These are phyloP conservation scores for Leucophenga montana DNA, from an alignment of 2,888 invertebrate species.

Conservation along the genomic window DNA sequence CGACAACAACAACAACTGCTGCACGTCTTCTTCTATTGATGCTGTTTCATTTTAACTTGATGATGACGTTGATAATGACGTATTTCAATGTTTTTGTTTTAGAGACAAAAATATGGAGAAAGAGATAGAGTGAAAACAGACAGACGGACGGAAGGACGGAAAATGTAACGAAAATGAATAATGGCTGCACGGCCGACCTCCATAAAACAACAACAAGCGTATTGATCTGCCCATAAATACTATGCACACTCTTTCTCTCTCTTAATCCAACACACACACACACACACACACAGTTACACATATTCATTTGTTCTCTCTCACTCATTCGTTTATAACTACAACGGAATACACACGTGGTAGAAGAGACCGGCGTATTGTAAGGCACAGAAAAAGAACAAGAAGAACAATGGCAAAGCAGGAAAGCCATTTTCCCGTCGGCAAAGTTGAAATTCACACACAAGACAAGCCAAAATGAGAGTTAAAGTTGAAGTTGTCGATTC, in stretches of 20 bases:
- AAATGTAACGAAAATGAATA: slow-evolving; percentile 67
- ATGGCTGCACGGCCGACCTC: slow-evolving; percentile 71
- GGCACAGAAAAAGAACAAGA: slow-evolving; percentile 21
- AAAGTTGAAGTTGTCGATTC: slow-evolving; percentile 49
- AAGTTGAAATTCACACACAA: slow-evolving; percentile 49
- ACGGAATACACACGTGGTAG: neutral
- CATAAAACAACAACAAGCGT: slow-evolving; percentile 60
- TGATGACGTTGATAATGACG: slow-evolving; percentile 28
- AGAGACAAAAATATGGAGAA: slow-evolving; percentile 10
- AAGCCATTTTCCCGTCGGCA: slow-evolving; percentile 61
- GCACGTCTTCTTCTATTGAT: neutral
- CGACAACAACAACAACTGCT: neutral
- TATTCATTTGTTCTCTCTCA: neutral
- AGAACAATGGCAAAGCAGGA: slow-evolving; percentile 40
- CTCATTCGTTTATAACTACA: neutral
- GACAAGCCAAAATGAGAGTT: slow-evolving; percentile 46
- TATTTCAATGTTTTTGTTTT: slow-evolving; percentile 17
- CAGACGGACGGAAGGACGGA: neutral
- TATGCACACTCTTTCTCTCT: slow-evolving; percentile 44
- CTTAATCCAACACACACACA: slow-evolving; percentile 40
- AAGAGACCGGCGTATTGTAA: slow-evolving; percentile 28
- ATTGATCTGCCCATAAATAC: slow-evolving; percentile 68
- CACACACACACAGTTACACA: slow-evolving; percentile 33
- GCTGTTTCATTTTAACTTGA: neutral
- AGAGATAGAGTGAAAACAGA: slow-evolving; percentile 1